phyloP scores from a whole-genome alignment of 35 echinoderm and acorn worm genomes.

The Amphiura filiformis region DNA sequence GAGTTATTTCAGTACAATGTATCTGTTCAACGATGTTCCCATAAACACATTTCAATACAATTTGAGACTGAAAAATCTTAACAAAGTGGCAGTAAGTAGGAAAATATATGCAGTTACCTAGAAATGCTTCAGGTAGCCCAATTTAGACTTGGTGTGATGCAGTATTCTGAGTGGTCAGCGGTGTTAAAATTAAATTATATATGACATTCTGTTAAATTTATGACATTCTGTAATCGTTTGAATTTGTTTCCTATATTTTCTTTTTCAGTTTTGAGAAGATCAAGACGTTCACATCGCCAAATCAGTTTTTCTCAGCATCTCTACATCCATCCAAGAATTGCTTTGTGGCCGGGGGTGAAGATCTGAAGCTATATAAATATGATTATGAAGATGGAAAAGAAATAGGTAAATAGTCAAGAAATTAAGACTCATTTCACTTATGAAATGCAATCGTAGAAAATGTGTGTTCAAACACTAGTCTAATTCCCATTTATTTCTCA shows the following conservation, averaged over 20 bases:
- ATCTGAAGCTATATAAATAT: constrained; percentile 88
- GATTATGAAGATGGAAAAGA: constrained; percentile 77
- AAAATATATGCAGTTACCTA: no score
- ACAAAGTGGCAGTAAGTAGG: no score
- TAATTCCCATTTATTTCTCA: neutral
- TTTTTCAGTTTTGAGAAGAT: constrained; percentile 68
- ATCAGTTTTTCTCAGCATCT: constrained; percentile 61
- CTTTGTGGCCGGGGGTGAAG: constrained; percentile 88
- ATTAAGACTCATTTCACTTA: neutral
- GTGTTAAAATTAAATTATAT: no score
- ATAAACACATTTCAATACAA: no score
- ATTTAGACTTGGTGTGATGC: no score
- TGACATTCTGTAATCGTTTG: no score
- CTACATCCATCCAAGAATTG: constrained; percentile 79
- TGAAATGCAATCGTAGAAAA: neutral
- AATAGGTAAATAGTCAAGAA: constrained; percentile 51
- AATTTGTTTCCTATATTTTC: constrained; percentile 12
- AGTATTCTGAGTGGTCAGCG: no score
- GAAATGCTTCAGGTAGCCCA: no score
- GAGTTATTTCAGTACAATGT: no score
- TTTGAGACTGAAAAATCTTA: no score
- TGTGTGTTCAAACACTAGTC: neutral
- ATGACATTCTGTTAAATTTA: no score
- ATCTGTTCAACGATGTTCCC: no score
- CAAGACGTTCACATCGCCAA: constrained; percentile 59